phyloP scores from a whole-genome alignment of 1,140 invertebrate genomes.

The Trinorchestia longiramus region DNA sequence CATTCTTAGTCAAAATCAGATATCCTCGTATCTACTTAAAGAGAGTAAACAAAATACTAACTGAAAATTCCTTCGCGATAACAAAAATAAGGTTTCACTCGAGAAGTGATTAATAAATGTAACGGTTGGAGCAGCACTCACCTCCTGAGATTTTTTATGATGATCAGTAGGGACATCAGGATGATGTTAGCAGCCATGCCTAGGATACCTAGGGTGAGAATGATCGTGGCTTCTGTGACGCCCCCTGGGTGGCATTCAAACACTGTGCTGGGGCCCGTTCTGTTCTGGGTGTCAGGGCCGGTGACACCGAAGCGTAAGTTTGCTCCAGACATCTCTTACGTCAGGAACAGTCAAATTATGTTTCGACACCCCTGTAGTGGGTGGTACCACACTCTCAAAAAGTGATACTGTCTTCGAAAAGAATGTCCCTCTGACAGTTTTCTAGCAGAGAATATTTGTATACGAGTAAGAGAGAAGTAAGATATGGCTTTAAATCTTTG shows the following conservation, averaged over 20 bases:
- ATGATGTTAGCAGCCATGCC: slow-evolving; percentile 86
- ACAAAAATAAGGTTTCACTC: too few species aligned
- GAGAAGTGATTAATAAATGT: too few species aligned
- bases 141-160: slow-evolving; percentile 69
- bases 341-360: neutral
- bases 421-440: neutral
- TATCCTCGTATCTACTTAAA: too few species aligned
- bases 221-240: slow-evolving; percentile 82
- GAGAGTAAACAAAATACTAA: too few species aligned
- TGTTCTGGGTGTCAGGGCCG: slow-evolving; percentile 57
- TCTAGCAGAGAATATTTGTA: neutral
- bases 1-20: too few species aligned
- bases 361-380: neutral
- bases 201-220: slow-evolving; percentile 82
- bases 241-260: slow-evolving; percentile 85
- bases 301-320: slow-evolving; percentile 60
- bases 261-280: slow-evolving; percentile 46
- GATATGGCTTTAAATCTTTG: neutral
- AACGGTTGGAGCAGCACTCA: slow-evolving; percentile 40
- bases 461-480: neutral
- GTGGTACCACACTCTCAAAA: neutral
- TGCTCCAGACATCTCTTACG: slow-evolving; percentile 58
- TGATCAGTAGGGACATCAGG: slow-evolving; percentile 81
- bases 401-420: neutral
- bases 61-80: too few species aligned